Base-by-base conservation (phyloP, 2,888 invertebrate genomes). In the Flexamia atlantica region DNA sequence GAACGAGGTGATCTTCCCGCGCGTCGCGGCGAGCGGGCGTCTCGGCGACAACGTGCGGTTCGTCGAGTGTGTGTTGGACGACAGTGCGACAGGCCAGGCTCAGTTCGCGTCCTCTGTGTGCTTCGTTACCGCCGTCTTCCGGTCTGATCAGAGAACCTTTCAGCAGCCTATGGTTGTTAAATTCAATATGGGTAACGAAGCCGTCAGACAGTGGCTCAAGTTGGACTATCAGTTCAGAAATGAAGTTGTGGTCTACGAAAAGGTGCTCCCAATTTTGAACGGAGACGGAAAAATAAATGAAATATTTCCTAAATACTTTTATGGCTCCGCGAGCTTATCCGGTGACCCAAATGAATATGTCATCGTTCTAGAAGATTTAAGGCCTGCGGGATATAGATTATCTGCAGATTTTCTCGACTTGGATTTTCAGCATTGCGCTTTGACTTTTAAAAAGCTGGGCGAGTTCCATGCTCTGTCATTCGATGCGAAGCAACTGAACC, bases 31-130 rank as follows among this genome's bases (percentile, higher is more conserved):
- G 32, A 79, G 57, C n/a, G 79, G 79, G 1, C 57, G 57, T 9
- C n/a, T 79, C 0, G 79, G 79, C 2, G 28, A 23, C 25, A 50
- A 53, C 5, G 53, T 79, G 53, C 28, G n/a, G n/a, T 79, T 79
- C 17, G 32, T 79, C n/a, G 20, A 57, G 28, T 79, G 79, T 57
- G 23, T 30, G n/a, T 50, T 30, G 1, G 79, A 79, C 23, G 30
- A 53, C 3, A 36, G 20, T 4, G 30, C 57, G n/a, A 40, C 46
- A 28, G 57, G 57, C 3, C 36, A 79, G 57, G 79, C 79, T 10
- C 79, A 79, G 79, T 79, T 79, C 36, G 79, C 79, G 0, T 79
- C 79, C 28, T 57, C 79, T 4, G 79, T 79, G 5, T 53, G 32
- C 36, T 79, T 79, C 17, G 30, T 79, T n/a, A 36, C 32, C 20